phyloP scores from a whole-genome alignment of 2,797 vertebrate species.

The Schizothorax lantsangensis region DNA sequence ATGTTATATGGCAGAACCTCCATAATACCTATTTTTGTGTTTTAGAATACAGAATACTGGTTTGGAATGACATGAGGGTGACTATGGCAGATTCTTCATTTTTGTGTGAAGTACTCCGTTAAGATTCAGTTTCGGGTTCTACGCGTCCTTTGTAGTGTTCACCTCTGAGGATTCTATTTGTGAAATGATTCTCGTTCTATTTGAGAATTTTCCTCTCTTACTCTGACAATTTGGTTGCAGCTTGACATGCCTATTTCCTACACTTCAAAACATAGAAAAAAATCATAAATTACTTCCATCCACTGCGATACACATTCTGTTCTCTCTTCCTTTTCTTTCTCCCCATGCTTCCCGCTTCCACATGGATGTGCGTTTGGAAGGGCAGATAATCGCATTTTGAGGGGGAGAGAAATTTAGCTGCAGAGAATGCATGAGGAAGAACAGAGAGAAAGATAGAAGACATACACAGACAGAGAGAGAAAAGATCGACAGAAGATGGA shows the following conservation, averaged over 20 bases:
- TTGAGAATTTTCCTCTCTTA: conserved; percentile 4
- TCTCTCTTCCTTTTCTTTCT: conserved; percentile 14
- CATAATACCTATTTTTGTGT: not conserved
- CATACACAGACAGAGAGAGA: not conserved
- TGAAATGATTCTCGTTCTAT: conserved; percentile 31
- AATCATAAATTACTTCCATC: conserved; percentile 9
- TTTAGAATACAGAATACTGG: not conserved
- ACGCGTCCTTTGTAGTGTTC: not conserved
- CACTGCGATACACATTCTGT: not conserved
- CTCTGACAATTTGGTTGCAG: not conserved
- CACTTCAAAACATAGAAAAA: not conserved
- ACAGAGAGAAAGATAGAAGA: not conserved
- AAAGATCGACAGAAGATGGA: not conserved
- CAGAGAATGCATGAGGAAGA: not conserved
- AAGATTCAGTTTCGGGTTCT: not conserved
- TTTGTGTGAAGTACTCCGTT: not conserved
- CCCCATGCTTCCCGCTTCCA: not conserved
- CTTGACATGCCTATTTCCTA: conserved; percentile 19
- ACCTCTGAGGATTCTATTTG: conserved; percentile 18
- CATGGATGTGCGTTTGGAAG: conserved; percentile 8
- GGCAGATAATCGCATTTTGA: conserved; percentile 33
- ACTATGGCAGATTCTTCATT: not conserved
- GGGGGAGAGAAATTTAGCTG: not conserved
- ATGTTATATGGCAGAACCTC: not conserved
- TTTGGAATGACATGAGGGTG: not conserved